phyloP scores from a whole-genome alignment of 2,797 vertebrate genomes.

The Trematomus bernacchii region DNA sequence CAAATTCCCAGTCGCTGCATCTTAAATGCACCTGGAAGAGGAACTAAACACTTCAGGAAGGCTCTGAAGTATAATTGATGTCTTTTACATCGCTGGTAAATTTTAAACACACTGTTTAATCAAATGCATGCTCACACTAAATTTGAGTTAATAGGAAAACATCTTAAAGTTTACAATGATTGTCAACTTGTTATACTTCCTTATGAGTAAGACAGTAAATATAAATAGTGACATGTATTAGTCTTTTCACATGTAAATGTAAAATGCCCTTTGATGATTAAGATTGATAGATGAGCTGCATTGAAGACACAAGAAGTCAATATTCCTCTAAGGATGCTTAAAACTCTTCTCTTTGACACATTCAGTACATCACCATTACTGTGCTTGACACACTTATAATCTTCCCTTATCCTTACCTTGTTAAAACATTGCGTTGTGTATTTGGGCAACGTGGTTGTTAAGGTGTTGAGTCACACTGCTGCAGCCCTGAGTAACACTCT shows the following conservation, averaged over 20 bases:
- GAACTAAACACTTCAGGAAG: constrained; percentile 16
- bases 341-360: not conserved
- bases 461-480: constrained; percentile 16
- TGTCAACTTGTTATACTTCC: not conserved
- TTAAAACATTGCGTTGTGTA: not conserved
- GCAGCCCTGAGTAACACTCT: constrained; percentile 1
- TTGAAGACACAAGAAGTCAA: not conserved
- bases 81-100: not conserved
- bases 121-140: not conserved
- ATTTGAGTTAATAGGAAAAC: not conserved
- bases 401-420: not conserved
- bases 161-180: not conserved
- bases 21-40: constrained; percentile 37
- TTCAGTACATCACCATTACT: not conserved
- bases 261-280: not conserved
- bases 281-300: not conserved
- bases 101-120: not conserved
- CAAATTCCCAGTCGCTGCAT: constrained; percentile 19
- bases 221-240: not conserved
- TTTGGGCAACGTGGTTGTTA: not conserved
- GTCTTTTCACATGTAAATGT: not conserved
- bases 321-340: constrained; percentile 1
- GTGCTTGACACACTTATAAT: constrained; percentile 3
- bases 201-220: not conserved
- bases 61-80: constrained; percentile 11